Evolutionary conservation across 2,888 invertebrate genomes (phyloP).

Genomic region (Dynastes hyllus): DNA sequence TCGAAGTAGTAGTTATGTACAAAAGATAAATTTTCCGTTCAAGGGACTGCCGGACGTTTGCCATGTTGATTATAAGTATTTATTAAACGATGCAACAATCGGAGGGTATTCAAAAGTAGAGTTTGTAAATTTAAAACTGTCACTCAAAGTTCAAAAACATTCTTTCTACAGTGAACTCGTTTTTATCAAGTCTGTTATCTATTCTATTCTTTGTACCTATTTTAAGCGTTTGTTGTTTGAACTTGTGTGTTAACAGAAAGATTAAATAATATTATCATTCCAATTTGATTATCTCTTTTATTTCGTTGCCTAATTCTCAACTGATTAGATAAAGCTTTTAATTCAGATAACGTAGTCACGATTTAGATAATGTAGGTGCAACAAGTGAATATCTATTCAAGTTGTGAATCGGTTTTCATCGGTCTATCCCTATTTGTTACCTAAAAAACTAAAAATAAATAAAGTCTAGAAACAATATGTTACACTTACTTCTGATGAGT

Average conservation of each 20-base stretch:
- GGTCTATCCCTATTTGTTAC: neutral
- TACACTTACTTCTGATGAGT: neutral
- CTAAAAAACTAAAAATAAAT: too few relatives aligned
- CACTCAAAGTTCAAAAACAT: neutral
- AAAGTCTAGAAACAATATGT: neutral
- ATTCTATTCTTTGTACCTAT: neutral
- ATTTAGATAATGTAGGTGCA: neutral
- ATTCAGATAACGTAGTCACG: neutral
- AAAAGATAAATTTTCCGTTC: too few relatives aligned
- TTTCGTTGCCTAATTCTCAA: neutral
- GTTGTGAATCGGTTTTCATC: neutral
- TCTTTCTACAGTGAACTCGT: neutral
- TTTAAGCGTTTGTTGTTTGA: neutral
- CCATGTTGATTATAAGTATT: neutral
- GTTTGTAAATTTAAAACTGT: neutral
- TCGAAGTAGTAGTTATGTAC: too few relatives aligned
- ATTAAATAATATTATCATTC: slow-evolving; percentile 3
- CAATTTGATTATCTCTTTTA: slow-evolving; percentile 15
- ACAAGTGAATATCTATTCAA: neutral
- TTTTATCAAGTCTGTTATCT: neutral
- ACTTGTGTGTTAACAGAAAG: neutral
- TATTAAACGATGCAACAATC: neutral
- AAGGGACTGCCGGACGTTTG: neutral
- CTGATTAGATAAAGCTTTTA: neutral
- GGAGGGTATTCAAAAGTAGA: neutral